Base-by-base conservation (phyloP, 2,113 vertebrate species). In the Sciurus niger region DNA sequence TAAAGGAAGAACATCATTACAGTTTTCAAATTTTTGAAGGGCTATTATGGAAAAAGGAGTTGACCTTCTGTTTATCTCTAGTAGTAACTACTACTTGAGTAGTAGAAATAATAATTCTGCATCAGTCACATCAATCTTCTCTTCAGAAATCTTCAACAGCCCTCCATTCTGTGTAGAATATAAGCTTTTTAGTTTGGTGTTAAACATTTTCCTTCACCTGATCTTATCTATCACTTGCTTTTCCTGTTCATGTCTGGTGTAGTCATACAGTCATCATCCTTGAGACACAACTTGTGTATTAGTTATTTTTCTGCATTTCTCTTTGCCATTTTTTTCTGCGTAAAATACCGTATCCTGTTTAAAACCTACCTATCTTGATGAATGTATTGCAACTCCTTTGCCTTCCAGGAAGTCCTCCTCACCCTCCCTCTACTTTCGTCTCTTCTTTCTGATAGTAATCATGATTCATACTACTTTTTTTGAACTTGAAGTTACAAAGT, bases 1-100 rank as follows among this genome's bases (percentile, higher is more conserved):
- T n/a, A 74, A n/a, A 46, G 28, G 82, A 87, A 14, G 16, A 55
- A 72, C n/a, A 43, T 73, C 73, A 46, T 68, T 83, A 46, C 24
- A 84, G 28, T 89, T 89, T 96, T 92, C 51, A 88, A 34, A 55
- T 68, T n/a, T 53, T 32, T 73, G 46, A 89, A 90, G 43, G 34
- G 25, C 77, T 77, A 2, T 53, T 16, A 28, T 85, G 14, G 58
- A 46, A 88, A 92, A 80, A 82, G 73, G 30, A 53, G 51, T 86
- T 9, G 46, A 76, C 10, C 30, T 96, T 96, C 48, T 79, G 0
- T 65, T 53, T 89, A 73, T 58, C 30, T 82, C 63, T 22, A 55
- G 12, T 55, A 34, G 43, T 40, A 70, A 74, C 4, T n/a, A 73
- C 40, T 67, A 40, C 51, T n/a, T 65, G 67, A 34, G n/a, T 37